Evolutionary conservation across 2,113 vertebrate genomes (phyloP), one percentile per base, ranked within the genome.

Genomic region (Hucho hucho): DNA sequence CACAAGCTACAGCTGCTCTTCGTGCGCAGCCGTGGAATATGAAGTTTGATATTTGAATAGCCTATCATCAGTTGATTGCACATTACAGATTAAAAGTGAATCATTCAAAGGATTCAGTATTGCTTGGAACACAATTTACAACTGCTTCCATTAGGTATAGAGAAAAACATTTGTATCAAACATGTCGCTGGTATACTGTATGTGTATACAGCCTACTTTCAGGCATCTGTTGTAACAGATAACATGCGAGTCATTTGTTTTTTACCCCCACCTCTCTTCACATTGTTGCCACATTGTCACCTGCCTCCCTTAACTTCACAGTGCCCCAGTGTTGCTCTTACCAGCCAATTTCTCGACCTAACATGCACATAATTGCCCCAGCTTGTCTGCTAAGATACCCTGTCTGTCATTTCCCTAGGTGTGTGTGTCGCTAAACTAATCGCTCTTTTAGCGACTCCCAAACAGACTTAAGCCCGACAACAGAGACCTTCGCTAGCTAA

Each of bases 311-410:
- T 20, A 32, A 26, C 64, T 65, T 32, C 20, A n/a, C 13, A 22
- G 22, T 56, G 7, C 63, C 9, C 46, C 67, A 49, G 32, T 14
- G 43, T 28, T 64, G 47, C 72, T 47, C 26, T 28, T 58, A 69
- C 65, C 53, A 64, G 56, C 53, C 77, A 69, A 72, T 76, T 73
- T 79, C 70, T 69, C 64, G 58, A n/a, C 70, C 73, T 82, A 79
- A 82, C 61, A 64, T 75, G 80, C 69, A 72, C 53, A 32, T 78
- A 65, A 78, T 78, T 75, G 70, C 46, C 16, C 22, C 28, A 68
- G 80, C 24, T 61, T 22, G 20, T 61, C 58, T 16, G 58, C n/a
- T 12, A 16, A 22, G 58, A n/a, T 22, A 22, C 18, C n/a, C n/a
- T 61, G 58, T 61, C n/a, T 61, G n/a, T 7, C n/a, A 4, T 61